Base-by-base conservation (phyloP, 2,888 invertebrate species). In the Coenonympha arcania region DNA sequence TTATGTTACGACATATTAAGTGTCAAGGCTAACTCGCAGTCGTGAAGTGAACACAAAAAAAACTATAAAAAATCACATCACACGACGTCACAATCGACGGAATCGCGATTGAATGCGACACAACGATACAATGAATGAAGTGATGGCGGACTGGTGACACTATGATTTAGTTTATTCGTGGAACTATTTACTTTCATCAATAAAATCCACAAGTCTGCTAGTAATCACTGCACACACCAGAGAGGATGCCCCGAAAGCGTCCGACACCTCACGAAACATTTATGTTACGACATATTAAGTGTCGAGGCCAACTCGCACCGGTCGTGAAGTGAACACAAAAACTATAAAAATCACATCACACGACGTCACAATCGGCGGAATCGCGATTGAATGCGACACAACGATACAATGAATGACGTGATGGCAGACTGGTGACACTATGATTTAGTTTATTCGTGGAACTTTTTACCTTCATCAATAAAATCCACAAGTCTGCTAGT, bases 401-500 rank as follows among this genome's bases (percentile, higher is more conserved):
- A 67, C 69, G 68, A 65, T 58, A 68, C 64, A 64, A 51, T 59
- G 52, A 51, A 8, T 50, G 58, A 55, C 60, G 68, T 78, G 75
- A 78, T 66, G 76, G 73, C 68, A 76, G 56, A 51, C 52, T 70
- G 61, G 56, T 62, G 71, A 60, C 65, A 68, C 77, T 66, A 69
- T 56, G 45, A 52, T 59, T 68, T 53, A 41, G 46, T 51, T 37
- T 39, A 52, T 63, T 60, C 50, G 54, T 52, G 60, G 65, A 73
- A 76, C 18, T 50, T 34, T 18, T n/a, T n/a, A n/a, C n/a, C n/a
- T n/a, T n/a, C n/a, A n/a, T n/a, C 75, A 37, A 62, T 71, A 46
- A 77, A 66, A 55, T 79, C 73, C 62, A 70, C 69, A 69, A 70
- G 75, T 16, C 73, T 67, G 47, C 74, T 77, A 64, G 59, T 64